Evolutionary conservation across 2,888 invertebrate genomes (phyloP), one percentile per base, ranked within the genome.

Genomic region (Blera fallax): DNA sequence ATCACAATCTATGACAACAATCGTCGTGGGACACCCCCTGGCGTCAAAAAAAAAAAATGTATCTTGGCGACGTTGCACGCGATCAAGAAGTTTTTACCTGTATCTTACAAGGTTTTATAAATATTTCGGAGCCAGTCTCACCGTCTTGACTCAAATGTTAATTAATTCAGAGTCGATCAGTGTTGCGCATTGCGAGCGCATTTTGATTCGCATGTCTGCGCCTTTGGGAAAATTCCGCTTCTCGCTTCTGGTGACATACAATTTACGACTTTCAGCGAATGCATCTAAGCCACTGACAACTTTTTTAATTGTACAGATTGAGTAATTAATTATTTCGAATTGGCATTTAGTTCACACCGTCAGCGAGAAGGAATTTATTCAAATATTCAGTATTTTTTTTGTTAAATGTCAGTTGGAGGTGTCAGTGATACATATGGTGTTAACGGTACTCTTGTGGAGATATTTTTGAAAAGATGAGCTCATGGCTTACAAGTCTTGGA

Each of bases 71-170:
- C 54, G 10, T 21, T 78, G 78, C 83, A 83, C 78, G 83, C 78
- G 78, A 83, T 78, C 62, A 43, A 65, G 45, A 45, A 11, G 50
- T 45, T 48, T 37, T 77, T 77, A 67, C 27, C n/a, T 27, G 60
- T 54, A 40, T 54, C 37, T 67, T 7, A 14, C 50, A 18, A 34
- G 32, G 34, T 32, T 60, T 24, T 37, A 3, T 24, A 24, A 27
- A 56, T 40, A 72, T 56, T 72, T 65, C 58, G 11, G 24, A 48
- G 27, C 11, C 62, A 40, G 67, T 43, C 43, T 43, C 6, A 3
- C 54, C 54, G 74, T 18, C 64, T 64, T 60, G 69, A 67, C 67
- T 73, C 67, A 83, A 83, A 83, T 83, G 83, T 83, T 83, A 83
- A 83, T 83, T 78, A 73, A 83, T 83, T 83, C 83, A 78, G 65